Percentiles rank a stretch among this genome's conserved stretches.
Conservation (phyloP, 2,113 vertebrate species). For the Octodon degus region DNA sequence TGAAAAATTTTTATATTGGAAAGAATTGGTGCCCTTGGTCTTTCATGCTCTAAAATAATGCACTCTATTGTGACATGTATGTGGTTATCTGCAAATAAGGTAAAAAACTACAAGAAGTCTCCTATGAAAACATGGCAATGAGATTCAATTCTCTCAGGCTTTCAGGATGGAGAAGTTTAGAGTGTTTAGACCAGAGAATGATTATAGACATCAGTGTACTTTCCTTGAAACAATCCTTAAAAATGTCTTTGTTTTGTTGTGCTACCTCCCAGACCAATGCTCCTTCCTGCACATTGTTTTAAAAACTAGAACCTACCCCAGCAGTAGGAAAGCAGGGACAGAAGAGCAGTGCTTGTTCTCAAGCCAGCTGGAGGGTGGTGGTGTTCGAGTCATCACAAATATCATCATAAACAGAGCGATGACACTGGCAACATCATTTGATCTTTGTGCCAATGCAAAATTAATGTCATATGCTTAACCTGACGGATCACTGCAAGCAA, state of each 20-base stretch:
- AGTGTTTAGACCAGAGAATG: not conserved
- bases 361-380: slow-evolving; percentile 84
- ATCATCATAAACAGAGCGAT: slow-evolving; percentile 87
- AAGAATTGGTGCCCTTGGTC: not conserved
- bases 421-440: slow-evolving; percentile 87
- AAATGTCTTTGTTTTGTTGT: slow-evolving; percentile 64
- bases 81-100: slow-evolving; percentile 3
- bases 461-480: slow-evolving; percentile 86
- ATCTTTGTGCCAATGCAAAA: slow-evolving; percentile 87
- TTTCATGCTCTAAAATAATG: slow-evolving; percentile 22
- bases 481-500: slow-evolving; percentile 81
- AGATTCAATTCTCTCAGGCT: not conserved
- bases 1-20: not conserved
- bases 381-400: slow-evolving; percentile 85
- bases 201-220: not conserved
- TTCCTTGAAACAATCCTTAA: slow-evolving; percentile 64
- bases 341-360: slow-evolving; percentile 84
- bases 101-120: not conserved
- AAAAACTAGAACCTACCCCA: slow-evolving; percentile 77
- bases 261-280: slow-evolving; percentile 73
- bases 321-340: slow-evolving; percentile 82
- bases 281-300: slow-evolving; percentile 80
- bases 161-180: not conserved
- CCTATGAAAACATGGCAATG: not conserved
- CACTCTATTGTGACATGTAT: not conserved